Percentiles rank a stretch among this genome's conserved stretches.
phyloP scores from a whole-genome alignment of 1,140 invertebrate genomes.

The Bombus superbus region DNA sequence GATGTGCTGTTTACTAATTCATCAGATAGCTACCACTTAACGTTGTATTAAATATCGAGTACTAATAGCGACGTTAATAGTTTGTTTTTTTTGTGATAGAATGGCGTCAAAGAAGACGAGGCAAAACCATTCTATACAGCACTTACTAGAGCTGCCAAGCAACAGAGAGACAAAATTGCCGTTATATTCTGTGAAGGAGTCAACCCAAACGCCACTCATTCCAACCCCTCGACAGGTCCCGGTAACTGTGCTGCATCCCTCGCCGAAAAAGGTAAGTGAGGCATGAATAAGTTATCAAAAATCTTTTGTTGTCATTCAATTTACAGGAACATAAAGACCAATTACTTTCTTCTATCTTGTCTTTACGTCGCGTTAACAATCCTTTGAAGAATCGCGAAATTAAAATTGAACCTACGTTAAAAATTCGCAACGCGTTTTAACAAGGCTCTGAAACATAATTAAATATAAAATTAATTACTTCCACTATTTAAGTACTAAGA shows the following conservation, averaged over 20 bases:
- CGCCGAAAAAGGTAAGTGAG: conserved; percentile 79
- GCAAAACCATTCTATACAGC: conserved; percentile 81
- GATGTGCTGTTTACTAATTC: conserved; percentile 16
- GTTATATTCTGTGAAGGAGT: conserved; percentile 69
- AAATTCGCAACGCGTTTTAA: neutral
- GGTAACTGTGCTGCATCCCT: conserved; percentile 78
- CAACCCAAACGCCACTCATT: conserved; percentile 67
- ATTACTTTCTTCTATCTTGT: neutral
- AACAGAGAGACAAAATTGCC: conserved; percentile 75
- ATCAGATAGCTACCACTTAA: neutral
- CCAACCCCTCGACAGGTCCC: conserved; percentile 78
- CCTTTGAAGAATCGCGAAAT: too few relatives aligned
- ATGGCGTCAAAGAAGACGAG: conserved; percentile 80
- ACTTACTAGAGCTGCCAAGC: conserved; percentile 79
- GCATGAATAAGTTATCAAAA: conserved; percentile 27
- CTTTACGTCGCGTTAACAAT: neutral
- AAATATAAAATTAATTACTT: conserved; percentile 22
- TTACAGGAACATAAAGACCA: neutral
- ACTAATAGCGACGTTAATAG: neutral
- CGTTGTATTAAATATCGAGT: neutral
- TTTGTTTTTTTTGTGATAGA: conserved; percentile 55
- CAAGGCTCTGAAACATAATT: neutral
- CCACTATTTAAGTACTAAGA: conserved; percentile 2
- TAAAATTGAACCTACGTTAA: neutral
- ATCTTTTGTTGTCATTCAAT: conserved; percentile 18